Base-by-base conservation (phyloP, 2,113 vertebrate genomes). In the Chaetodon trifascialis region DNA sequence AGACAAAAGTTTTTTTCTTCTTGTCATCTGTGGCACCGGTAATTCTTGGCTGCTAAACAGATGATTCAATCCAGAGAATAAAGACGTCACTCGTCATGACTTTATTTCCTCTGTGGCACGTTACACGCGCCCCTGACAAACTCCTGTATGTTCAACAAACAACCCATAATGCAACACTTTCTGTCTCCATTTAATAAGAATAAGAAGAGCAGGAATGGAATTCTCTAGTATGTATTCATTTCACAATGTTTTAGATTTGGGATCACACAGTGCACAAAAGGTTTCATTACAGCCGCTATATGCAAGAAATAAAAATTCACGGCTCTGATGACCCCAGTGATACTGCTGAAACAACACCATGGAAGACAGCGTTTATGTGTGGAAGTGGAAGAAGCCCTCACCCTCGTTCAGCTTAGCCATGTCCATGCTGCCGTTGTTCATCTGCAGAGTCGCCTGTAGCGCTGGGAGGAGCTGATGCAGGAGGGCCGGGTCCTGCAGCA, bases 381-480 rank as follows among this genome's bases (percentile, higher is more conserved):
- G 34, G 36, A 36, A 38, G 36, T 21, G 21, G 11, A 40, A 25
- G 21, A 65, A 58, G 30, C 5, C 1, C 94, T 96, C 95, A 99
- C 98, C 98, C 95, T 99, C 98, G 76, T 99, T 99, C 92, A 99
- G 98, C 95, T 99, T 99, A 62, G 97, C 96, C 96, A 99, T 96
- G 94, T 99, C 98, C 95, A 99, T 96, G 66, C 94, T 98, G 94
- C 97, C 97, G 92, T 98, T 99, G 94, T 98, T 99, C 94, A 99
- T 96, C 94, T 99, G 98, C 92, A 99, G 94, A 1, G 97, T 98
- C 34, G 98, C 97, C 95, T 99, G 97, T 87, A 99, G 95, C 60
- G 98, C 98, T 62, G 98, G 98, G 79, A 99, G 96, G 71, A 99
- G 96, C 94, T 99, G 98, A 88, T 98, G 96, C 87, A 99, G 96